Percentiles rank a stretch among this genome's conserved stretches.
phyloP scores from a whole-genome alignment of 1,140 invertebrate genomes.

The Trichonephila inaurata region DNA sequence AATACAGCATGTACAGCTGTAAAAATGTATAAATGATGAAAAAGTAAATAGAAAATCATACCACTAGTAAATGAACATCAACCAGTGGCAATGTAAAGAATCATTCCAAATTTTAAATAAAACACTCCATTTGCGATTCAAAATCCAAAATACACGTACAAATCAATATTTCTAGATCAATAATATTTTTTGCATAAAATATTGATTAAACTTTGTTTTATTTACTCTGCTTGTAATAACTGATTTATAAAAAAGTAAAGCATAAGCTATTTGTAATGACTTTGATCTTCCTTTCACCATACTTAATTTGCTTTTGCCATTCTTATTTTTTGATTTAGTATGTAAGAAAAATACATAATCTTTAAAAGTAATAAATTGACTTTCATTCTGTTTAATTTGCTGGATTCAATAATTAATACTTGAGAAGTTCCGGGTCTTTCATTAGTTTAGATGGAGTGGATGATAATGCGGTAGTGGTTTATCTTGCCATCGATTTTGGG shows the following conservation, averaged over 20 bases:
- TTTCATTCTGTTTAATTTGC: conserved; percentile 16
- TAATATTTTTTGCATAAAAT: background rate
- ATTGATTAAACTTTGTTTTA: background rate
- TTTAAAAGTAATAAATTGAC: background rate
- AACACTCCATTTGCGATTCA: too few relatives aligned
- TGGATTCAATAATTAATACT: conserved; percentile 32
- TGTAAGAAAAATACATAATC: background rate
- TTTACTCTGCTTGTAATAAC: background rate
- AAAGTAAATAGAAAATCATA: too few relatives aligned
- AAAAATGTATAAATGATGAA: too few relatives aligned
- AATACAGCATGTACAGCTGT: too few relatives aligned
- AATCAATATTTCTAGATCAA: background rate
- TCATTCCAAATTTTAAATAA: too few relatives aligned
- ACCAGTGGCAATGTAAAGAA: too few relatives aligned
- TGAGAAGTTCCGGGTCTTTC: background rate
- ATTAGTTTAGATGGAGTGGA: background rate
- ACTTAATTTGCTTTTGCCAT: background rate
- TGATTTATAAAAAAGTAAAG: background rate
- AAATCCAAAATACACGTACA: background rate
- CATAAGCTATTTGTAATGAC: background rate
- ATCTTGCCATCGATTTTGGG: background rate
- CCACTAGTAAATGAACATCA: too few relatives aligned
- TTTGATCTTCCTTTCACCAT: background rate
- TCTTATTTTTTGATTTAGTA: background rate
- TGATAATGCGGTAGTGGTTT: background rate